Evolutionary conservation across 2,113 vertebrate species (phyloP).

Genomic region (Pristiophorus japonicus): DNA sequence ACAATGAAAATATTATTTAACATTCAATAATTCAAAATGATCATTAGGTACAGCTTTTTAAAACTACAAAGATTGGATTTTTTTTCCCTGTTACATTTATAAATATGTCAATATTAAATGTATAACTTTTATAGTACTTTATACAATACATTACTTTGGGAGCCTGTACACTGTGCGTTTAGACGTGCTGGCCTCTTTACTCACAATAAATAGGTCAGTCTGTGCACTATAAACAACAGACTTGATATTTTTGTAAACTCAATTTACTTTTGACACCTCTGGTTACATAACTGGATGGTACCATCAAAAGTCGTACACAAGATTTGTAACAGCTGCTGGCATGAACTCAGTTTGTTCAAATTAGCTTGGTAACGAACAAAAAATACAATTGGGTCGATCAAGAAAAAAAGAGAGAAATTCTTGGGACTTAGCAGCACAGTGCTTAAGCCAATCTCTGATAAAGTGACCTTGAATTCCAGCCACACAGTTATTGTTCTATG

Average conservation of each 20-base stretch:
- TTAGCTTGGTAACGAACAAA: neutral
- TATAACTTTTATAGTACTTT: neutral
- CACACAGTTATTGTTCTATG: too few species aligned
- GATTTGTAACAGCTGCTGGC: neutral
- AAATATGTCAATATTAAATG: neutral
- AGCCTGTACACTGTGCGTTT: neutral
- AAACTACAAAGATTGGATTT: neutral
- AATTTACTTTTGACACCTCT: neutral
- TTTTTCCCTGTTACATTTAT: neutral
- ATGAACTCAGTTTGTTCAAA: neutral
- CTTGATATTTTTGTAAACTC: neutral
- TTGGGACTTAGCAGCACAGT: neutral
- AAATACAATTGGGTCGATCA: neutral
- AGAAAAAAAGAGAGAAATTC: neutral
- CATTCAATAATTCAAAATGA: constrained; percentile 13
- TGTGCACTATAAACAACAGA: neutral
- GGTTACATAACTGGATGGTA: neutral
- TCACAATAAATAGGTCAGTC: neutral
- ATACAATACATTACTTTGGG: constrained; percentile 17
- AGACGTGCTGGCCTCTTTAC: neutral
- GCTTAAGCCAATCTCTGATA: neutral
- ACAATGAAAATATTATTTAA: neutral
- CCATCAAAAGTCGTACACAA: neutral
- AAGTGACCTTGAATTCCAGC: neutral
- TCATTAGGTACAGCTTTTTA: too few species aligned